Percentiles rank a stretch among this genome's conserved stretches.
phyloP scores from a whole-genome alignment of 2,113 vertebrate species.

The Gnathonemus echidnorhynchus region DNA sequence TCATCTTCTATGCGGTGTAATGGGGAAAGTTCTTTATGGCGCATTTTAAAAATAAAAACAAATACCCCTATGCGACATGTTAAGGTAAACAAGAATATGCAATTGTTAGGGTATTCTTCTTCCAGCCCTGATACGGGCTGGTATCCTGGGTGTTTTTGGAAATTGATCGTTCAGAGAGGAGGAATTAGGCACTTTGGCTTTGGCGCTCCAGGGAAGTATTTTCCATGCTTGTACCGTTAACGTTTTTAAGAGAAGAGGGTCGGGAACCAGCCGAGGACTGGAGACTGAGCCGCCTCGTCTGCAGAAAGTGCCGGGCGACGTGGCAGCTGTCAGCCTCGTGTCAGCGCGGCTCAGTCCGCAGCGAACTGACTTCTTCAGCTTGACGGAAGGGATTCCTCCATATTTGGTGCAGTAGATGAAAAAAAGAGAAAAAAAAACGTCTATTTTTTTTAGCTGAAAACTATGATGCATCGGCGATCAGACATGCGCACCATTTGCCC shows the following conservation, averaged over 20 bases:
- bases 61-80: background rate
- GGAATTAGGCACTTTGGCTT: background rate
- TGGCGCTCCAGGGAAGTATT: background rate
- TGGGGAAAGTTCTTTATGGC: background rate
- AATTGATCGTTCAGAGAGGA: background rate
- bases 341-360: background rate
- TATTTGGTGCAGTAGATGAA: background rate
- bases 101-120: background rate
- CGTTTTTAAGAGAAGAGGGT: background rate
- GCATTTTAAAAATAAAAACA: background rate
- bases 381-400: background rate
- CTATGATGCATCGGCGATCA: background rate
- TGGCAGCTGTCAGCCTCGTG: background rate
- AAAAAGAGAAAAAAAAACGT: background rate
- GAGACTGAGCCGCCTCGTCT: background rate
- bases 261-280: background rate
- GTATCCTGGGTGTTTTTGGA: background rate
- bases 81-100: background rate
- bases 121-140: background rate
- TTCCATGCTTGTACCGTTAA: background rate
- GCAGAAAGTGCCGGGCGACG: background rate
- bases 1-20: background rate
- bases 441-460: background rate
- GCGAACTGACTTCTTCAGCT: background rate
- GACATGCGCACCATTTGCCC: background rate